Evolutionary conservation across 1,140 invertebrate species (phyloP), one percentile per base, ranked within the genome.

Genomic region (Aphaenogaster floridana): DNA sequence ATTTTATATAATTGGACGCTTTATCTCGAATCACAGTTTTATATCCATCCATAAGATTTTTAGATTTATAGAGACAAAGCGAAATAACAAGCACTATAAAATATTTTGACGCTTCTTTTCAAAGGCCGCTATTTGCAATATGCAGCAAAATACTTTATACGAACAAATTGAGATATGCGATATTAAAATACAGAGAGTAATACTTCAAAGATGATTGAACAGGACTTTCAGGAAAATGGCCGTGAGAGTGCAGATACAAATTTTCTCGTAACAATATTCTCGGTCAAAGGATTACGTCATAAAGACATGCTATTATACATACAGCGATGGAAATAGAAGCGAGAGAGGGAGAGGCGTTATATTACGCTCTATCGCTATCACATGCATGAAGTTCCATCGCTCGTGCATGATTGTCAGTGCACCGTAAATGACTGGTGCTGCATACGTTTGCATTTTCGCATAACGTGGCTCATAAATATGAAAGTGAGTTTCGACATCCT

Each of bases 381-480:
- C 84, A 86, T 86, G 74, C 76, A 86, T 86, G 76, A 68, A 86
- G 76, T 86, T 79, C 83, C 63, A 80, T 86, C 76, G 39, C 15
- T 34, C 69, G 69, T 50, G 54, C 52, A 86, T 79, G 85, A 86
- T 86, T 80, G 77, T 59, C 48, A 81, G 77, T 54, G 42, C 76
- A 59, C 42, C 52, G 52, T 80, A 80, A 86, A 86, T 86, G 85
- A 86, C 85, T 86, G 36, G 77, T 61, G 76, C 42, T 86, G 85
- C 77, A 86, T 86, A 86, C 54, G 85, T 84, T 87, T 87, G 86
- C 86, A 84, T 87, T 87, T 87, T 74, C 86, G 54, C 79, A 52
- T 85, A 87, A 84, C 71, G 59, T 72, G 21, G 34, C 69, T 87
- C 86, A 84, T 87, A 87, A 87, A 87, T 87, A 87, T 85, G 54